Conservation (phyloP, 2,888 invertebrate genomes). For the Pherbina coryleti region DNA sequence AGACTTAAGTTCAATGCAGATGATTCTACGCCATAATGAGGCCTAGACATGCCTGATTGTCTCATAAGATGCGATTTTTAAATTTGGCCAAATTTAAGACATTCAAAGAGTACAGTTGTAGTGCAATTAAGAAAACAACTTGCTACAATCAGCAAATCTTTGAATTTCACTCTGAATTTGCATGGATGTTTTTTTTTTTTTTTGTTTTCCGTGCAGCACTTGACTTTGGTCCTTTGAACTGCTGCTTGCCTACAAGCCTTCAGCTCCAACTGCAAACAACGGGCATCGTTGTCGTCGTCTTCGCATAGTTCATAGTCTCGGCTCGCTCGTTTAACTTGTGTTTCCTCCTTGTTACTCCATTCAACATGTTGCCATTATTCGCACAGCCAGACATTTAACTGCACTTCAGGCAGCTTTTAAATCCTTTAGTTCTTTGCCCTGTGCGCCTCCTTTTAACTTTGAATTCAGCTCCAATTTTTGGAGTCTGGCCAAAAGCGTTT, state of each 20-base stretch:
- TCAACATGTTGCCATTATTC: slow-evolving; percentile 30
- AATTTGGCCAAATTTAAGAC: too few relatives aligned
- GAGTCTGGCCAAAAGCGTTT: slow-evolving; percentile 25
- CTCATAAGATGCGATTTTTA: too few relatives aligned
- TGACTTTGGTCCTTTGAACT: slow-evolving; percentile 5
- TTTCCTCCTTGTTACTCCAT: slow-evolving; percentile 2
- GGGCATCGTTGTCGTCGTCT: background rate
- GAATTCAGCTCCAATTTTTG: slow-evolving; percentile 2
- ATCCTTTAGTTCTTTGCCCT: slow-evolving; percentile 10
- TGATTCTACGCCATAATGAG: too few relatives aligned
- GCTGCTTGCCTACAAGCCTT: background rate
- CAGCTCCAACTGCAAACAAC: background rate
- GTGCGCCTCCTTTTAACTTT: background rate
- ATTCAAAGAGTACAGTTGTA: too few relatives aligned
- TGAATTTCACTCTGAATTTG: background rate
- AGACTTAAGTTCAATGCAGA: too few relatives aligned
- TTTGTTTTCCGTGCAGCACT: background rate
- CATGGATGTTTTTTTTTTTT: background rate
- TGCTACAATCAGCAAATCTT: too few relatives aligned
- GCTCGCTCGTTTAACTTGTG: background rate
- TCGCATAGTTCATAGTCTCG: background rate
- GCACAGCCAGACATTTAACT: background rate
- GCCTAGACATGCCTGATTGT: too few relatives aligned
- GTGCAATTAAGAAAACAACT: too few relatives aligned
- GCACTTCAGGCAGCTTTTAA: slow-evolving; percentile 21